Percentiles rank a stretch among this genome's conserved stretches.
These are phyloP conservation scores for Dermolepida albohirtum DNA, from an alignment of 2,888 invertebrate species.

Conservation along the genomic window DNA sequence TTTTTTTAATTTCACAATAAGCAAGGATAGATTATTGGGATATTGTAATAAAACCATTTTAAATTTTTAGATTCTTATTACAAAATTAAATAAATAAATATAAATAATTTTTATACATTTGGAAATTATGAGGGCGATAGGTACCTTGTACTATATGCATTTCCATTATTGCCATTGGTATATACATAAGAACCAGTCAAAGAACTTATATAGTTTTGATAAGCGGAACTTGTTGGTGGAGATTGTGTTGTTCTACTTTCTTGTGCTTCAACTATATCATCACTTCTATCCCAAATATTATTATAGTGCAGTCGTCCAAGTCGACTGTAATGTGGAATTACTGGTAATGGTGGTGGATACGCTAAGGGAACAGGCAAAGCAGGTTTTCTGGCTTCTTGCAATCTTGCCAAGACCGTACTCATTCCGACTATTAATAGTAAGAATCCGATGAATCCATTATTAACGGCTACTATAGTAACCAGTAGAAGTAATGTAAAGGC, in stretches of 20 bases:
- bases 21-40: too few species aligned
- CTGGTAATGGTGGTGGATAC: conserved; percentile 57
- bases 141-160: conserved; percentile 25
- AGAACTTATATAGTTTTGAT: conserved; percentile 28
- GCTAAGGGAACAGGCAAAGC: conserved; percentile 63
- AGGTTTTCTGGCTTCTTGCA: conserved; percentile 58
- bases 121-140: conserved; percentile 10
- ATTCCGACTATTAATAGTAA: conserved; percentile 64
- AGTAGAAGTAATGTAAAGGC: conserved; percentile 78
- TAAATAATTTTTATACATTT: background rate
- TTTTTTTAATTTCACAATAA: too few species aligned
- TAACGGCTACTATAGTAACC: conserved; percentile 78
- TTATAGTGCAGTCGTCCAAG: conserved; percentile 46
- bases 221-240: conserved; percentile 8
- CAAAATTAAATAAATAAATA: conserved; percentile 7
- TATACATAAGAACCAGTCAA: conserved; percentile 20
- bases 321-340: conserved; percentile 40
- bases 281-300: conserved; percentile 46
- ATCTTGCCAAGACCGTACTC: conserved; percentile 61
- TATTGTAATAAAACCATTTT: too few species aligned
- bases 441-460: conserved; percentile 82
- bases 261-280: conserved; percentile 23
- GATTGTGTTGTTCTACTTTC: conserved; percentile 17
- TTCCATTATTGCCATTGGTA: conserved; percentile 13
- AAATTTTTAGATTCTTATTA: too few species aligned